Conservation (phyloP, 2,797 vertebrate genomes). For the Periparus ater region DNA sequence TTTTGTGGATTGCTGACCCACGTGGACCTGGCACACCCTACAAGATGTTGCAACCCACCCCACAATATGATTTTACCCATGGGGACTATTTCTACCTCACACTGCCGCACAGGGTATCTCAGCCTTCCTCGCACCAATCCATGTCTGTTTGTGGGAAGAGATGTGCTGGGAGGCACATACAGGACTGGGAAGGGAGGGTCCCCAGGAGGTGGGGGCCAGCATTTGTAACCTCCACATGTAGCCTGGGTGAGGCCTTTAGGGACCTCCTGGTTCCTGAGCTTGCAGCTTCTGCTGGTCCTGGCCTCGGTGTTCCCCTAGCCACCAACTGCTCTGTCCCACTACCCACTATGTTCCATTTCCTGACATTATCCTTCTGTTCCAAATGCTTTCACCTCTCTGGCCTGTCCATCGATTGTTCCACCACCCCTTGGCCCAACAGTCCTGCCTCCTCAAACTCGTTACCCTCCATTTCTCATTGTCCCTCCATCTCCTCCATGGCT, state of each 20-base stretch:
- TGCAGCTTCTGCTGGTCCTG: not conserved
- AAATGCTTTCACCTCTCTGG: not conserved
- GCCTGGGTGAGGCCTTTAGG: not conserved
- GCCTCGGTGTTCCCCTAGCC: not conserved
- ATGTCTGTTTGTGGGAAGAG: not conserved
- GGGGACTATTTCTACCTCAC: fast-evolving
- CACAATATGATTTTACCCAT: not conserved
- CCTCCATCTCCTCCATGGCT: not conserved
- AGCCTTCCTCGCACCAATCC: not conserved
- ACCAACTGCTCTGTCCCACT: not conserved
- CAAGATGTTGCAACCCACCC: not conserved
- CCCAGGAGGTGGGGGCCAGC: not conserved
- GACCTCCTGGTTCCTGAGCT: not conserved
- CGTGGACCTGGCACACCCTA: not conserved
- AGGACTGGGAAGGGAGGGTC: not conserved
- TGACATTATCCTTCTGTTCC: not conserved
- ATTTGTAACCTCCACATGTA: not conserved
- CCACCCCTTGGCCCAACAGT: not conserved
- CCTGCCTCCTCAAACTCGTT: not conserved
- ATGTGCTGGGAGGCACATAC: not conserved
- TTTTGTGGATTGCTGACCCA: no score
- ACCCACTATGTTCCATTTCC: not conserved
- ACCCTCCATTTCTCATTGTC: not conserved
- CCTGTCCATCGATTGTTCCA: fast-evolving
- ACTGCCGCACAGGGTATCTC: not conserved